These are phyloP conservation scores for Xerus rutilus DNA, from an alignment of 2,797 vertebrate genomes.

Conservation along the genomic window DNA sequence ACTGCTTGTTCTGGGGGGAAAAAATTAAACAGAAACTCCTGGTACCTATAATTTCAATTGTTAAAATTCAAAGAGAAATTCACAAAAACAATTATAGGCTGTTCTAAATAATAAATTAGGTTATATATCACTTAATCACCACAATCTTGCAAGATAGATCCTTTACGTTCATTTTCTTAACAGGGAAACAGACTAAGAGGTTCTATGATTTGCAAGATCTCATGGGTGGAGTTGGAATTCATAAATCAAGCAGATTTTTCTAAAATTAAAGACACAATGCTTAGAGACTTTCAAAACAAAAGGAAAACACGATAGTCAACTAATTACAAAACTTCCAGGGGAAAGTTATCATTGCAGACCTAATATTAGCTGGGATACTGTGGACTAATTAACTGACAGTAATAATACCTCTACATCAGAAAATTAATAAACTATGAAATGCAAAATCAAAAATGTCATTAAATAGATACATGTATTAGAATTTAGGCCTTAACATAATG, in stretches of 20 bases:
- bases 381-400: not conserved
- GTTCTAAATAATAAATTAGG: conserved; percentile 40
- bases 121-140: not conserved
- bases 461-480: not conserved
- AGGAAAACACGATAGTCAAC: conserved; percentile 26
- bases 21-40: not conserved
- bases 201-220: not conserved
- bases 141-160: not conserved
- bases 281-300: conserved; percentile 41
- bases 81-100: conserved; percentile 13
- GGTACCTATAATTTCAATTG: not conserved
- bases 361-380: not conserved
- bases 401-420: not conserved
- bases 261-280: conserved; percentile 2
- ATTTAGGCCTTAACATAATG: not conserved
- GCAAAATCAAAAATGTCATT: conserved; percentile 25
- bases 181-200: not conserved
- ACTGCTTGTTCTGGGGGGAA: not conserved
- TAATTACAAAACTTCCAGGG: not conserved
- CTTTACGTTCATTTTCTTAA: not conserved
- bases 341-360: not conserved
- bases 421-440: conserved; percentile 23
- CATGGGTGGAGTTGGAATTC: not conserved
- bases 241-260: not conserved
- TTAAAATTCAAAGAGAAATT: conserved; percentile 46